Percentiles rank a stretch among this genome's conserved stretches.
Evolutionary conservation across 2,113 vertebrate species (phyloP).

Genomic region (Orthonyx spaldingii): DNA sequence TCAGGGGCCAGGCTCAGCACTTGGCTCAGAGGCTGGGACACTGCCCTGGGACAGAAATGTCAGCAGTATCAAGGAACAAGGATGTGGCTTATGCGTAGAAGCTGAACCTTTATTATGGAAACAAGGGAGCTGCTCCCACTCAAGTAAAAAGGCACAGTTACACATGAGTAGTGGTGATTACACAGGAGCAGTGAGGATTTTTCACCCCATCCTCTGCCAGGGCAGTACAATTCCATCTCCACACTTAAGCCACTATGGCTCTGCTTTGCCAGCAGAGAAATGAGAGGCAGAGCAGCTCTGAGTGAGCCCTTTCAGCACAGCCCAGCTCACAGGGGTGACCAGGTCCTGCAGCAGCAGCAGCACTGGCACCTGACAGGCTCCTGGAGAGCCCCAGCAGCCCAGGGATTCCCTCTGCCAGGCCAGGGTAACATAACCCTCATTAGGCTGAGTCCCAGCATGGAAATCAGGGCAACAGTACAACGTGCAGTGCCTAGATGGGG

Average conservation of each 20-base stretch:
- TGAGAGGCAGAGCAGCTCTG: neutral
- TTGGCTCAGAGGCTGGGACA: neutral
- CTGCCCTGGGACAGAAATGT: fast-evolving
- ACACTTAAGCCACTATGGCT: fast-evolving
- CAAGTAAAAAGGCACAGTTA: neutral
- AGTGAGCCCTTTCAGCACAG: neutral
- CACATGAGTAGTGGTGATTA: neutral
- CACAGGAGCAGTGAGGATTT: neutral
- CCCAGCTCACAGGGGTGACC: neutral
- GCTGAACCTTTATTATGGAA: neutral
- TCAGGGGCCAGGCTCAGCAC: neutral
- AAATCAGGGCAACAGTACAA: no score
- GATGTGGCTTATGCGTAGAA: fast-evolving
- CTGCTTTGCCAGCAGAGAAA: neutral
- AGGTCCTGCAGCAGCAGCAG: neutral
- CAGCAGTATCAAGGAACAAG: fast-evolving
- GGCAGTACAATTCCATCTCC: neutral
- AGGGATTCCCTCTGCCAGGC: neutral
- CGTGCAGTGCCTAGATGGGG: fast-evolving
- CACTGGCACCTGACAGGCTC: neutral
- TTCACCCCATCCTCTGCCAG: neutral
- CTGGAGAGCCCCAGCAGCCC: neutral
- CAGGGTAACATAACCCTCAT: neutral
- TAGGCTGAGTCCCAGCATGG: fast-evolving
- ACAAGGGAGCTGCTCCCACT: neutral